phyloP scores from a whole-genome alignment of 2,888 invertebrate genomes.

The Labia minor region DNA sequence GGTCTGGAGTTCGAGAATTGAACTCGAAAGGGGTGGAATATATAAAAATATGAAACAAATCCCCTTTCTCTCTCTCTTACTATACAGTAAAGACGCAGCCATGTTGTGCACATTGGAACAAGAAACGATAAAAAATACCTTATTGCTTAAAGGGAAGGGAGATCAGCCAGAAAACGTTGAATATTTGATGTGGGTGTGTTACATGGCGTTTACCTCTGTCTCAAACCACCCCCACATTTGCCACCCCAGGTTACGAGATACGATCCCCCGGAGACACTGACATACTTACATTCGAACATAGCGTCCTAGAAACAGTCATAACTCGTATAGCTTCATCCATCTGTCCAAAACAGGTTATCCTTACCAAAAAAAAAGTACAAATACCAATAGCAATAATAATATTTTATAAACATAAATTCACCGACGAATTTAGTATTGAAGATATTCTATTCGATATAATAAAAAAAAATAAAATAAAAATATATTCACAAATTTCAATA shows the following conservation, averaged over 20 bases:
- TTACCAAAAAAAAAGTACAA: not conserved
- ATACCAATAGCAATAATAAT: not conserved
- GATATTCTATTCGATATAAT: too few relatives aligned
- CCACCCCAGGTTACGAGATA: slow-evolving; percentile 13
- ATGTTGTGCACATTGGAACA: not conserved
- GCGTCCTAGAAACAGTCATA: slow-evolving; percentile 2
- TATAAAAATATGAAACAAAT: slow-evolving; percentile 5
- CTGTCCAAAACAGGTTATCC: not conserved
- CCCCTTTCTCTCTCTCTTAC: not conserved
- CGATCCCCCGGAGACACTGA: not conserved
- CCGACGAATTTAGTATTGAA: too few relatives aligned
- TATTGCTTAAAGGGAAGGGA: not conserved
- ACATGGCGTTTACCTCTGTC: slow-evolving; percentile 13
- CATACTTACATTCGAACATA: not conserved
- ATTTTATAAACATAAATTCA: too few relatives aligned
- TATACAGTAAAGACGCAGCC: not conserved
- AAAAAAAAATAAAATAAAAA: too few relatives aligned
- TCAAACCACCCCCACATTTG: not conserved
- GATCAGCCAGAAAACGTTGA: not conserved
- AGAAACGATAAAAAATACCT: slow-evolving; percentile 13
- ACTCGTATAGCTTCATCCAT: not conserved
- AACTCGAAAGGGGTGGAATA: not conserved
- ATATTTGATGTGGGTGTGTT: not conserved
- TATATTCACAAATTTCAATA: too few relatives aligned
- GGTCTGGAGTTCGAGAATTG: not conserved